Percentiles rank a stretch among this genome's conserved stretches.
Conservation (phyloP, 2,113 vertebrate species). For the Tenrec ecaudatus region DNA sequence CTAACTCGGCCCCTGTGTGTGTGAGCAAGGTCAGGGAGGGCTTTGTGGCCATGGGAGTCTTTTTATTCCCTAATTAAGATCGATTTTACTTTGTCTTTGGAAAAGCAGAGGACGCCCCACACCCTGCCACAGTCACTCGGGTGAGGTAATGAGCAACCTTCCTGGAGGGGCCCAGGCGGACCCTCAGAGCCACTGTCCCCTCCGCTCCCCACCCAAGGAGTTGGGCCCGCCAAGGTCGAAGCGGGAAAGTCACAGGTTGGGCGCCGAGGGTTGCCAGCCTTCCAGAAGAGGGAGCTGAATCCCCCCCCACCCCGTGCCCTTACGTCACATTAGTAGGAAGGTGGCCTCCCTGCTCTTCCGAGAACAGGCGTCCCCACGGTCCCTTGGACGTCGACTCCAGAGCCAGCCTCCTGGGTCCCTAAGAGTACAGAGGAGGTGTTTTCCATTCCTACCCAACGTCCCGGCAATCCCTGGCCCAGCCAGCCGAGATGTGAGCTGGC, state of each 20-base stretch:
- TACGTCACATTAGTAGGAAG: too few species aligned
- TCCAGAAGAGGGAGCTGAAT: fast-evolving
- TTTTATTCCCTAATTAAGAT: conserved; percentile 79
- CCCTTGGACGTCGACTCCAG: neutral
- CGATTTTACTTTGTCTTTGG: conserved; percentile 67
- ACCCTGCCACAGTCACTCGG: conserved; percentile 57
- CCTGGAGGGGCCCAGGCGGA: neutral
- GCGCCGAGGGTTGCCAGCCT: neutral
- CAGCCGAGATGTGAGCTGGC: neutral
- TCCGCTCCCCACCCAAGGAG: neutral
- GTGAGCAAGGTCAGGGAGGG: conserved; percentile 67
- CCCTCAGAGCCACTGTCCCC: neutral
- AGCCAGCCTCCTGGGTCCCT: neutral
- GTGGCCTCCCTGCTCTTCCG: fast-evolving
- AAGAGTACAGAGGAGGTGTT: too few species aligned
- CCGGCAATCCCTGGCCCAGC: neutral
- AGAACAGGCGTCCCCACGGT: fast-evolving
- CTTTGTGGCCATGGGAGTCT: conserved; percentile 50
- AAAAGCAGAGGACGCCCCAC: neutral
- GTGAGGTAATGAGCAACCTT: conserved; percentile 62
- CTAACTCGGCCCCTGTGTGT: conserved; percentile 53
- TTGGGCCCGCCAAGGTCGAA: neutral
- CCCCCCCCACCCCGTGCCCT: fast-evolving
- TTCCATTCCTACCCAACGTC: neutral
- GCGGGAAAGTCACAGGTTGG: too few species aligned